phyloP scores from a whole-genome alignment of 2,797 vertebrate genomes.

The Mormyrops boulengeri region DNA sequence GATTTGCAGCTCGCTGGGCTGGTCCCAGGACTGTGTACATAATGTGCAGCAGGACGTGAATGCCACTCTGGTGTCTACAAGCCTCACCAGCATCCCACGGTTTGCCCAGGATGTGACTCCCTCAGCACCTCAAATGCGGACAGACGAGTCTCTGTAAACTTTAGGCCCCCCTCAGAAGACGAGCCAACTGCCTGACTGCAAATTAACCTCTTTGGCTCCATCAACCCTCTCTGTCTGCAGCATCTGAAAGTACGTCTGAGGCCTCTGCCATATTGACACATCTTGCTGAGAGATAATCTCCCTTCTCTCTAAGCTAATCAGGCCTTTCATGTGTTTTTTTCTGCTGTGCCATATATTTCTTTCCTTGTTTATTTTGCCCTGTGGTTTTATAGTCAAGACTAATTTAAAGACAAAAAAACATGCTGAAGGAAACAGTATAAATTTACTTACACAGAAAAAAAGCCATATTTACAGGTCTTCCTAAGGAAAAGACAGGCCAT shows the following conservation, averaged over 20 bases:
- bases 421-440: neutral
- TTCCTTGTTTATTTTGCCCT: neutral
- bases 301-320: neutral
- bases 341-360: neutral
- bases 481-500: neutral
- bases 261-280: neutral
- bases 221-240: neutral
- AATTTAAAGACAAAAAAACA: neutral
- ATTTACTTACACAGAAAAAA: neutral
- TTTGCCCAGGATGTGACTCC: slow-evolving; percentile 9
- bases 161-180: neutral
- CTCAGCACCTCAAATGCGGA: slow-evolving; percentile 1
- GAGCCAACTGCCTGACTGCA: slow-evolving; percentile 11
- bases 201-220: slow-evolving; percentile 14
- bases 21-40: neutral
- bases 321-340: neutral
- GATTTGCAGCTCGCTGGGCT: neutral
- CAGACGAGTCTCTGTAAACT: slow-evolving; percentile 12
- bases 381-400: neutral
- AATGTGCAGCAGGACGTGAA: neutral
- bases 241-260: neutral
- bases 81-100: neutral
- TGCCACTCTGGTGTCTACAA: neutral
- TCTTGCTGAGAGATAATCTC: slow-evolving; percentile 1
- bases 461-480: neutral